Percentiles rank a stretch among this genome's conserved stretches.
phyloP scores from a whole-genome alignment of 2,797 vertebrate genomes.

The Rousettus madagascariensis region DNA sequence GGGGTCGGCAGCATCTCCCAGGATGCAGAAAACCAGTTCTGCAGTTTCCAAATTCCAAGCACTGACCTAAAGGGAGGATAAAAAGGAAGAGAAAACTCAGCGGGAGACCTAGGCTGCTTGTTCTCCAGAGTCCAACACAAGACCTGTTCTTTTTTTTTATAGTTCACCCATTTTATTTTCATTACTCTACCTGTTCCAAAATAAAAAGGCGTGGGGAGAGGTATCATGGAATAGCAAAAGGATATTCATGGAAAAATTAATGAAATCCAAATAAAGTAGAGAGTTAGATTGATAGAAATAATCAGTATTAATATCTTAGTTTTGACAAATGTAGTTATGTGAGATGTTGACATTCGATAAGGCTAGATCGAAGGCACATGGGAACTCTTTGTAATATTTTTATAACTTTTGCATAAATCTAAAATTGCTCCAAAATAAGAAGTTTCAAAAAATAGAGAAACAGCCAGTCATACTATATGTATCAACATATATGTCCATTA shows the following conservation, averaged over 20 bases:
- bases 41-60: constrained; percentile 84
- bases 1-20: constrained; percentile 34
- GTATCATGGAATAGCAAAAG: background rate
- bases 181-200: background rate
- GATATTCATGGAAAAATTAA: background rate
- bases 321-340: background rate
- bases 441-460: background rate
- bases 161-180: background rate
- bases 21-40: constrained; percentile 75
- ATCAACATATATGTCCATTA: background rate
- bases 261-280: background rate
- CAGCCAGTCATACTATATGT: background rate
- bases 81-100: background rate
- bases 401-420: background rate
- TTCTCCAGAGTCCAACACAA: background rate
- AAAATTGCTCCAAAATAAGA: background rate
- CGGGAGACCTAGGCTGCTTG: background rate
- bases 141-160: background rate
- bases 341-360: background rate
- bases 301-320: background rate
- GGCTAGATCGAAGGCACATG: background rate
- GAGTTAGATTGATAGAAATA: background rate
- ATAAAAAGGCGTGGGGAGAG: background rate
- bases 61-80: constrained; percentile 81
- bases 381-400: background rate